Evolutionary conservation across 2,113 vertebrate genomes (phyloP), one percentile per base, ranked within the genome.

Genomic region (Menidia beryllina): DNA sequence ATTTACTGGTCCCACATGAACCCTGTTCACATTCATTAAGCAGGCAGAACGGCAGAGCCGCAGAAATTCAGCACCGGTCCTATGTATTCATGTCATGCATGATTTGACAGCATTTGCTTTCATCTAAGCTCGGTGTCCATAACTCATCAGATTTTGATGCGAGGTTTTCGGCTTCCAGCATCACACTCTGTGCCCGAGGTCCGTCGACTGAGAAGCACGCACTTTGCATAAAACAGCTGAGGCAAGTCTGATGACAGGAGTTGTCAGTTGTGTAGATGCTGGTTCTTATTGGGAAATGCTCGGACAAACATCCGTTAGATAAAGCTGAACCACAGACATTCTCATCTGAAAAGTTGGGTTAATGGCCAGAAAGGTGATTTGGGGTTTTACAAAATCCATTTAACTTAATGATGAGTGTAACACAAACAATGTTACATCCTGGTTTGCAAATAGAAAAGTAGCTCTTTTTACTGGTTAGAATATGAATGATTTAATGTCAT

Each of bases 21-120:
- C 80, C 64, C 70, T 57, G 78, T 74, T 83, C 85, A 84, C 85
- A 84, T 83, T 88, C 73, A 88, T 89, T 88, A 88, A 73, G 53
- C 72, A 82, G 58, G 41, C 68, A 62, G 63, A 58, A 75, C 51
- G 20, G 41, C 71, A 71, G 64, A 84, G 66, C 60, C 53, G 21
- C 58, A 43, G 68, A 61, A 58, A 82, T 66, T 70, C 77, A 26
- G 71, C 79, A 67, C 48, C 27, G 36, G 52, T 25, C 43, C 73
- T 50, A 26, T 30, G 54, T 41, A 66, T 88, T 72, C 67, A 66
- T 41, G 83, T 81, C 83, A 81, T 21, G 83, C 83, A 69, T 60
- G 78, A 76, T 78, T 87, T 85, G 82, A 77, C 76, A 77, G 83
- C 69, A 50, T 77, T 79, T 59, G 78, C 86, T 66, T 70, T 86